These are phyloP conservation scores for Bradynema listronoti DNA, from an alignment of 1,140 invertebrate genomes.

Conservation along the genomic window DNA sequence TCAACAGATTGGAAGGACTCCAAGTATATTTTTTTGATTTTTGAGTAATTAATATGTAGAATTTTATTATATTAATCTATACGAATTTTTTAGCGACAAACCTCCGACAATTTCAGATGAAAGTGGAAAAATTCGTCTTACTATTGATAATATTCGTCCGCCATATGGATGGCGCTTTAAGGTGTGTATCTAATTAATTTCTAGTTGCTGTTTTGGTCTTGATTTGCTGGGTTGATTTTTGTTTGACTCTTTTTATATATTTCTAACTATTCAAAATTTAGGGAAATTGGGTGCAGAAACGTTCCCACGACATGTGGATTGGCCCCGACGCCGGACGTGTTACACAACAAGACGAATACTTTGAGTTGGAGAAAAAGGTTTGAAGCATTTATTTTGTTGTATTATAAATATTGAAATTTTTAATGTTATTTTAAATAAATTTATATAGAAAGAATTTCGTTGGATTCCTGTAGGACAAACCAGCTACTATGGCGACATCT, in stretches of 20 bases:
- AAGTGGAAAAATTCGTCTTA: slow-evolving; percentile 23
- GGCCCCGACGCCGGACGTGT: slow-evolving; percentile 30
- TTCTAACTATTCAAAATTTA: too few relatives aligned
- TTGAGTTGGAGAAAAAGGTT: slow-evolving; percentile 40
- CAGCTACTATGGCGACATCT: slow-evolving; percentile 27
- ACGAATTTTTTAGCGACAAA: slow-evolving; percentile 4
- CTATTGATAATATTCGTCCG: slow-evolving; percentile 22
- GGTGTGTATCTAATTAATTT: slow-evolving; percentile 15
- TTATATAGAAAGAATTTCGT: too few relatives aligned
- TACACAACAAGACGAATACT: slow-evolving; percentile 40
- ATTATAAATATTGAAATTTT: too few relatives aligned
- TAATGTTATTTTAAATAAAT: too few relatives aligned
- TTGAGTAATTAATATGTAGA: neutral
- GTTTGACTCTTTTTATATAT: too few relatives aligned
- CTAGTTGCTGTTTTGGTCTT: neutral
- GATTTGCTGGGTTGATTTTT: too few relatives aligned
- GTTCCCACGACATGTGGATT: slow-evolving; percentile 48
- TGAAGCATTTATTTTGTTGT: too few relatives aligned
- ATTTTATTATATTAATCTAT: neutral
- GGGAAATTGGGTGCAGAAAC: slow-evolving; percentile 34
- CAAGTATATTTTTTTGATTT: slow-evolving; percentile 9
- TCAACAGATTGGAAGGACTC: slow-evolving; percentile 28
- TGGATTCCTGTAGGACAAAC: slow-evolving; percentile 32
- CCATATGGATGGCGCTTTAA: slow-evolving; percentile 36
- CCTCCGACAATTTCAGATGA: slow-evolving; percentile 35